These are phyloP conservation scores for Aphrocallistes beatrix DNA, from an alignment of 37 sponge, comb jelly and placozoan genomes.

Conservation along the genomic window DNA sequence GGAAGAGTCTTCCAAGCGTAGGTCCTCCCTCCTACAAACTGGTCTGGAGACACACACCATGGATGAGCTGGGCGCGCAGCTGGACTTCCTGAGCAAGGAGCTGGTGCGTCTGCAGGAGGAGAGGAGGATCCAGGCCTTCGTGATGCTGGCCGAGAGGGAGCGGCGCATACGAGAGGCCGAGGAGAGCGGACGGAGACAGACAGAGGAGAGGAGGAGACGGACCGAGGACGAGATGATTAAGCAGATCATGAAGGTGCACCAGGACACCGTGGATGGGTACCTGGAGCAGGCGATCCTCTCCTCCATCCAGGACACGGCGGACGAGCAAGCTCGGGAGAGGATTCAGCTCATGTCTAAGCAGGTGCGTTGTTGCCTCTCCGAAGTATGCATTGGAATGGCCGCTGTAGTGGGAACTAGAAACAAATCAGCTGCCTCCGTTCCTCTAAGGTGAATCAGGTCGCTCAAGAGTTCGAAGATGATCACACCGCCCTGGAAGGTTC, in stretches of 20 bases:
- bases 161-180: slow-evolving; percentile 90
- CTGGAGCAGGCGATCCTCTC: slow-evolving; percentile 79
- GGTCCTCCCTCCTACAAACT: background rate
- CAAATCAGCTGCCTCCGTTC: background rate
- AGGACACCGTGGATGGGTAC: slow-evolving; percentile 75
- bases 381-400: too few relatives aligned
- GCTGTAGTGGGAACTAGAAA: too few relatives aligned
- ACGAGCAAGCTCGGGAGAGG: slow-evolving; percentile 77
- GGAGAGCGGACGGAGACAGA: slow-evolving; percentile 87
- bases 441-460: slow-evolving; percentile 56
- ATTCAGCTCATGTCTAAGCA: slow-evolving; percentile 54
- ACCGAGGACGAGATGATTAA: slow-evolving; percentile 88
- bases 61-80: slow-evolving; percentile 50
- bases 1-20: background rate
- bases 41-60: background rate
- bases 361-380: too few relatives aligned
- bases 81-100: slow-evolving; percentile 91
- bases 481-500: slow-evolving; percentile 44
- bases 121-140: slow-evolving; percentile 73
- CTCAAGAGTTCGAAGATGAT: slow-evolving; percentile 47
- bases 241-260: slow-evolving; percentile 75
- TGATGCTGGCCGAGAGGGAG: slow-evolving; percentile 79
- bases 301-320: slow-evolving; percentile 65
- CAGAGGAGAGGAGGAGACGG: slow-evolving; percentile 74
- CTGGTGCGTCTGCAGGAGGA: slow-evolving; percentile 82